Base-by-base conservation (phyloP, 2,113 vertebrate species). In the Prinia subflava region DNA sequence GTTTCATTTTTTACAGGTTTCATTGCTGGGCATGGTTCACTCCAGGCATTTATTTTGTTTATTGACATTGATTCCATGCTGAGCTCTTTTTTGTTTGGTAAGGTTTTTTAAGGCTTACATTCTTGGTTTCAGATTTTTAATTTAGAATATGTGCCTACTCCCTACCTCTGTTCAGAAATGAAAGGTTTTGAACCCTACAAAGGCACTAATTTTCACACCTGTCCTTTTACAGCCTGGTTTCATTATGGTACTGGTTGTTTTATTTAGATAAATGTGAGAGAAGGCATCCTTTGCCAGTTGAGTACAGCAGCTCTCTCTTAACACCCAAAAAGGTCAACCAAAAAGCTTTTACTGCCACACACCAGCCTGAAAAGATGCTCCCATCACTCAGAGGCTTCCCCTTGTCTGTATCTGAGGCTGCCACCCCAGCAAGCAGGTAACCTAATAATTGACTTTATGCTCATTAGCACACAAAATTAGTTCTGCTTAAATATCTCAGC, bases 1-100 rank as follows among this genome's bases (percentile, higher is more conserved):
- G 3, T 17, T 22, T 74, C 3, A 0, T 24, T 41, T 57, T 55
- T 44, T 2, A 10, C 10, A 13, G 47, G 37, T 67, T 60, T 31
- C 21, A 5, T 5, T 25, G 53, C 4, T 42, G 12, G 15, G 42
- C 2, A 3, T 1, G 0, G 39, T 5, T 91, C 22, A 3, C 15
- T 50, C 23, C 14, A 57, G 23, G 42, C 17, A 20, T 37, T 91
- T 39, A 4, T 19, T 75, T 53, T n/a, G 21, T 63, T 89, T 35
- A 57, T 6, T 35, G 41, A 7, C 10, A 67, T 23, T 63, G 49
- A 49, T n/a, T 35, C 25, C 10, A 4, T 6, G 18, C 31, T 7
- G 18, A n/a, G 15, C 2, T 11, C 25, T 18, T 42, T 59, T 60
- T n/a, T 24, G 17, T 19, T 37, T 30, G 28, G 13, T 15, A 30